Conservation (phyloP, 2,113 vertebrate species). For the Callochromis pleurospilus region DNA sequence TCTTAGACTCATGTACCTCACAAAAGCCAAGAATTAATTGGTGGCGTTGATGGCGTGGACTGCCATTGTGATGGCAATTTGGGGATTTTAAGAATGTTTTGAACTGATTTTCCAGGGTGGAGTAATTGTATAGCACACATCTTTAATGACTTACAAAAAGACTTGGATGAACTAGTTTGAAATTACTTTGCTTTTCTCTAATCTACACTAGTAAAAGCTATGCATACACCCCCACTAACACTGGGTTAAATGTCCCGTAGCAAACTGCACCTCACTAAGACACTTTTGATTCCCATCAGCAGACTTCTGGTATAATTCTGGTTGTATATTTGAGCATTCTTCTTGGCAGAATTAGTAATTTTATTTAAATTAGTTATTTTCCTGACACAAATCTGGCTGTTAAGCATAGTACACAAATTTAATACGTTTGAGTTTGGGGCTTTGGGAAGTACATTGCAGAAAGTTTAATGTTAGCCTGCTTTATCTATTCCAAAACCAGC, state of each 20-base stretch:
- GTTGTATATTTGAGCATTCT: neutral
- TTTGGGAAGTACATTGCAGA: neutral
- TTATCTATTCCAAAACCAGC: neutral
- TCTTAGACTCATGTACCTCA: neutral
- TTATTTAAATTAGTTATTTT: neutral
- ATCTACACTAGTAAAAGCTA: neutral
- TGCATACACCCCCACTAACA: neutral
- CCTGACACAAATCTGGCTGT: neutral
- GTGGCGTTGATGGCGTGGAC: neutral
- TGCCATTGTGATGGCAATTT: neutral
- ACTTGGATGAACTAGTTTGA: neutral
- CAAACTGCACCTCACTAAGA: neutral
- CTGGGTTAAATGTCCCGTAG: neutral
- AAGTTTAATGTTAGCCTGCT: neutral
- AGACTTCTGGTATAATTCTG: neutral
- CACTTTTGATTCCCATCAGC: neutral
- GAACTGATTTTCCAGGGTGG: neutral
- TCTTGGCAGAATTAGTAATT: neutral
- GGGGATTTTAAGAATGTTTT: neutral
- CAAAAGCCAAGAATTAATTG: neutral
- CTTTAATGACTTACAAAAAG: neutral
- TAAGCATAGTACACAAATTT: neutral
- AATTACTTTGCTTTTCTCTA: neutral
- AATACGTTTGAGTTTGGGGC: neutral
- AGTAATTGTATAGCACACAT: neutral